Conservation (phyloP, 2,797 vertebrate species). For the Ptychobarbus kaznakovi region DNA sequence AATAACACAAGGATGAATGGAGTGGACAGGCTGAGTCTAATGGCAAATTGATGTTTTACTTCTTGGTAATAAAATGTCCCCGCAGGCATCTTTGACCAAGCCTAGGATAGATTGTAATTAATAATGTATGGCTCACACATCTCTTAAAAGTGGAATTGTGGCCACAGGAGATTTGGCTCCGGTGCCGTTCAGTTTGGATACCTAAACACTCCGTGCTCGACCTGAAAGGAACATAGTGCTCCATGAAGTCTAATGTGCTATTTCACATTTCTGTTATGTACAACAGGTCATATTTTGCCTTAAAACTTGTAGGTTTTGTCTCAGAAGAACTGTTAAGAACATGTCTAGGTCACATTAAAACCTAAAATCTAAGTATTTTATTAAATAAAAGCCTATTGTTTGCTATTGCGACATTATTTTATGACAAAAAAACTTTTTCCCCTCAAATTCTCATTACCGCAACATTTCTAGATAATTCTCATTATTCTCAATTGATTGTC, state of each 20-base stretch:
- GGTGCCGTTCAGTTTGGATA: slow-evolving; percentile 5
- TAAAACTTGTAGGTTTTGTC: neutral
- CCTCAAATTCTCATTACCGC: too few relatives aligned
- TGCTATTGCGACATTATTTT: neutral
- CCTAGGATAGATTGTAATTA: slow-evolving; percentile 61
- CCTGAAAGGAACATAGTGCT: neutral
- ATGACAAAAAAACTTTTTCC: neutral
- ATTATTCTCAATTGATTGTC: neutral
- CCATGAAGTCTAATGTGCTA: neutral
- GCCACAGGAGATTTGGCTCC: slow-evolving; percentile 18
- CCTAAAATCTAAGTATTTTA: neutral
- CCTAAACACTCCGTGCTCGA: neutral
- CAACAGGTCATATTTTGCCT: neutral
- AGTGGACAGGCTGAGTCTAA: slow-evolving; percentile 69
- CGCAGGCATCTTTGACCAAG: slow-evolving; percentile 65
- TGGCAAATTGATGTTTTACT: slow-evolving; percentile 73
- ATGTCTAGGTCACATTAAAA: neutral
- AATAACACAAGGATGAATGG: slow-evolving; percentile 62
- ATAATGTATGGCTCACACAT: slow-evolving; percentile 66
- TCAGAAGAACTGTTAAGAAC: neutral
- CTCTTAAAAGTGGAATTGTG: slow-evolving; percentile 48
- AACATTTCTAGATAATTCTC: neutral
- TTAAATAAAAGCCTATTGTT: neutral
- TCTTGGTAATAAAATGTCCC: slow-evolving; percentile 58
- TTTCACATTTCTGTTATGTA: slow-evolving; percentile 9